Evolutionary conservation across 2,888 invertebrate genomes (phyloP).

Genomic region (Uropetala carovei): DNA sequence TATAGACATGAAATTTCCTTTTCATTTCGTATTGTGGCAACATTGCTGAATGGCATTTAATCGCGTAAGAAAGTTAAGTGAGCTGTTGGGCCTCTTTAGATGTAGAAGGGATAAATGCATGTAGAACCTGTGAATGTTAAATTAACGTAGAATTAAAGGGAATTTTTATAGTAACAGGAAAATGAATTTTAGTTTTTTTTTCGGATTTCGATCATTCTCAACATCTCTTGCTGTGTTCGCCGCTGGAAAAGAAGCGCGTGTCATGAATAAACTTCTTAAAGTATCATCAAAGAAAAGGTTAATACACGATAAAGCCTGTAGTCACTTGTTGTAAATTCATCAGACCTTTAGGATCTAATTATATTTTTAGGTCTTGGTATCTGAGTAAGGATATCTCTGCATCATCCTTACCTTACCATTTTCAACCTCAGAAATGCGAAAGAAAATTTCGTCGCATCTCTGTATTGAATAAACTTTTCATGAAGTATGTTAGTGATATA

Average conservation of each 20-base stretch:
- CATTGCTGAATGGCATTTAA: too few relatives aligned
- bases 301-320: not conserved
- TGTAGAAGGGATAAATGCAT: too few relatives aligned
- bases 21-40: too few relatives aligned
- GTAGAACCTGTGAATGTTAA: too few relatives aligned
- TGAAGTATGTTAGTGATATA: slow-evolving; percentile 87
- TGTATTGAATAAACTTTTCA: slow-evolving; percentile 88
- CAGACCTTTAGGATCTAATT: too few relatives aligned
- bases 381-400: slow-evolving; percentile 24
- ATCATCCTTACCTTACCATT: not conserved
- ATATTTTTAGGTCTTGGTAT: slow-evolving; percentile 60
- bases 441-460: slow-evolving; percentile 76
- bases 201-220: slow-evolving; percentile 65
- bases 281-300: slow-evolving; percentile 69
- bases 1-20: too few relatives aligned
- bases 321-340: too few relatives aligned
- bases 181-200: not conserved
- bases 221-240: slow-evolving; percentile 63
- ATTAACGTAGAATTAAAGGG: too few relatives aligned
- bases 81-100: too few relatives aligned
- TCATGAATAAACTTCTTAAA: slow-evolving; percentile 70
- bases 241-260: slow-evolving; percentile 68
- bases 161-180: not conserved
- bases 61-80: too few relatives aligned
- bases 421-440: slow-evolving; percentile 56